Conservation (phyloP, 2,797 vertebrate genomes). For the Lagocephalus sceleratus region DNA sequence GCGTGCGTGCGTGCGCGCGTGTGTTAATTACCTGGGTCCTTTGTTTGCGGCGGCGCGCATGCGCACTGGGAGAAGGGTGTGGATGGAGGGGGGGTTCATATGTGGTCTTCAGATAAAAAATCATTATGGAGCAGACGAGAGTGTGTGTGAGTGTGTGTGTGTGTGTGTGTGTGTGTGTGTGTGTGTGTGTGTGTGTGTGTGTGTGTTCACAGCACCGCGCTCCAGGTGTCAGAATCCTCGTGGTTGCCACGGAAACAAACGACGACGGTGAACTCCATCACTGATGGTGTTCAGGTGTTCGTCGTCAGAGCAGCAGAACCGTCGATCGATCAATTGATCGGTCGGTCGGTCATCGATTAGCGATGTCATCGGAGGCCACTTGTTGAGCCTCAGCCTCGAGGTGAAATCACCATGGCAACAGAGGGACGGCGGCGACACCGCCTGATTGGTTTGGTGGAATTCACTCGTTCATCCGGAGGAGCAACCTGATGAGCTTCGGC, state of each 20-base stretch:
- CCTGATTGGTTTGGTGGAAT: slow-evolving; percentile 33
- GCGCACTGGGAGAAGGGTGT: slow-evolving; percentile 73
- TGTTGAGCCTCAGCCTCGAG: no score
- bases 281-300: no score
- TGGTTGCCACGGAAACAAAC: no score
- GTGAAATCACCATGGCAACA: slow-evolving; percentile 23
- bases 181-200: slow-evolving; percentile 14
- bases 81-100: slow-evolving; percentile 42
- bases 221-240: no score
- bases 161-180: not conserved
- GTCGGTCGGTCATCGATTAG: no score
- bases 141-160: accelerated
- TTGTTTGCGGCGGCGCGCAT: slow-evolving; percentile 73
- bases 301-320: no score
- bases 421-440: no score
- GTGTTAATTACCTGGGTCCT: slow-evolving; percentile 56
- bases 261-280: no score
- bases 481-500: slow-evolving; percentile 21
- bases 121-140: not conserved
- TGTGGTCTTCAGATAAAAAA: not conserved
- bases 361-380: no score
- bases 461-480: slow-evolving; percentile 38
- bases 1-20: not conserved
- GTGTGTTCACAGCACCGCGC: not conserved
- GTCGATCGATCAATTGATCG: no score